These are phyloP conservation scores for Centroberyx gerrardi DNA, from an alignment of 2,797 vertebrate species.

Conservation along the genomic window DNA sequence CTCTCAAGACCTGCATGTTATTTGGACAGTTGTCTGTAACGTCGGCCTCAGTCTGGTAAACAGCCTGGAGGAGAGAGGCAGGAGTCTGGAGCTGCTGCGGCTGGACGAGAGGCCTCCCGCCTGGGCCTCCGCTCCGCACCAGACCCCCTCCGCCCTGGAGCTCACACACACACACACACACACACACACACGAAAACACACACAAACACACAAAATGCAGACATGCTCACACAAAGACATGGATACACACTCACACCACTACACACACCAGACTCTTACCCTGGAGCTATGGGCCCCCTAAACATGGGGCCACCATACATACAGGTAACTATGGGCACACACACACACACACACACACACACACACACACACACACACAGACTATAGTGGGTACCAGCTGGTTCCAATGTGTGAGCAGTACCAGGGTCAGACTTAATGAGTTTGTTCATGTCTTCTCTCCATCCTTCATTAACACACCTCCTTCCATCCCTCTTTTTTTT, in stretches of 20 bases:
- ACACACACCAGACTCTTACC: slow-evolving; percentile 13
- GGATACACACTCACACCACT: slow-evolving; percentile 22
- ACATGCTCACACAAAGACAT: background rate
- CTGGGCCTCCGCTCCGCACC: slow-evolving; percentile 33
- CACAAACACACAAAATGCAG: background rate
- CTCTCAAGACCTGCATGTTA: background rate
- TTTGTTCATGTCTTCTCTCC: slow-evolving; percentile 48
- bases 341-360: slow-evolving; percentile 11
- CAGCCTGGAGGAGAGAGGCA: slow-evolving; percentile 44
- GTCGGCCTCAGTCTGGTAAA: slow-evolving; percentile 7
- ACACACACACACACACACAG: background rate
- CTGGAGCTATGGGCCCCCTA: slow-evolving; percentile 51
- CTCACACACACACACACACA: slow-evolving; percentile 39
- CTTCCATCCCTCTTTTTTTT: no score
- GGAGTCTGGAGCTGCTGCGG: background rate
- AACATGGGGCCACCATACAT: slow-evolving; percentile 13
- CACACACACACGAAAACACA: slow-evolving; percentile 6
- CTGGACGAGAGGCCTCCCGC: slow-evolving; percentile 47
- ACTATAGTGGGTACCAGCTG: slow-evolving; percentile 56
- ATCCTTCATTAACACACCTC: slow-evolving; percentile 41
- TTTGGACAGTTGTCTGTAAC: background rate
- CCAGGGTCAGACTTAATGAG: slow-evolving; percentile 44
- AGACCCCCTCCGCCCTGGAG: slow-evolving; percentile 27
- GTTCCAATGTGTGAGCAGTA: slow-evolving; percentile 59
- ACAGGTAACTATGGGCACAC: slow-evolving; percentile 44